phyloP scores from a whole-genome alignment of 2,113 vertebrate genomes.

The Nanorana parkeri region DNA sequence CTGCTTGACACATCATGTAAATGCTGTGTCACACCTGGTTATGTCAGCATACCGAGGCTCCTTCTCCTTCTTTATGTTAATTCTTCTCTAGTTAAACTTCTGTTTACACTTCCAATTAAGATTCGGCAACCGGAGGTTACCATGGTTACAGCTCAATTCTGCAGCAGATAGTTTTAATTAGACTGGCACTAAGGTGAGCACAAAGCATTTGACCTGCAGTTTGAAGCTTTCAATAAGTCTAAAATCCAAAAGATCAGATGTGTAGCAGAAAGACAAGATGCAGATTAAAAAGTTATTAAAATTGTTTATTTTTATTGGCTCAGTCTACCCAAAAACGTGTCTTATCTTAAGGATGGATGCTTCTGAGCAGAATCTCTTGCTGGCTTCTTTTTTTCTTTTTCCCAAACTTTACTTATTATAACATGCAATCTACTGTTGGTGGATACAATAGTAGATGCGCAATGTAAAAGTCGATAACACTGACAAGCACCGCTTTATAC shows the following conservation, averaged over 20 bases:
- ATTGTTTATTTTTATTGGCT: too few relatives aligned
- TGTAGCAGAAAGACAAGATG: too few relatives aligned
- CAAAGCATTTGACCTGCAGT: constrained; percentile 55
- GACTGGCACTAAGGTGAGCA: constrained; percentile 40
- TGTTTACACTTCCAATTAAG: constrained; percentile 57
- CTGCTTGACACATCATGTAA: constrained; percentile 52
- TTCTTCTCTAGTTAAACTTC: constrained; percentile 54
- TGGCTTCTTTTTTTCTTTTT: too few relatives aligned
- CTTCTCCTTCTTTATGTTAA: constrained; percentile 49
- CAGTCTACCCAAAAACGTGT: too few relatives aligned
- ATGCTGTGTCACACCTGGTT: constrained; percentile 57
- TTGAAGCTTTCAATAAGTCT: background rate
- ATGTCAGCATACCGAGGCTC: constrained; percentile 45
- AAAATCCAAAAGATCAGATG: background rate
- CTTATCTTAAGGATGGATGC: too few relatives aligned
- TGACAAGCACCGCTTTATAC: too few relatives aligned
- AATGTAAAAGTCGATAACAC: too few relatives aligned
- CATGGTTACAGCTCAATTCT: constrained; percentile 53
- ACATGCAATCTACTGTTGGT: too few relatives aligned
- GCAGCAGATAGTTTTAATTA: constrained; percentile 55
- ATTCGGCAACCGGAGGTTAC: constrained; percentile 52
- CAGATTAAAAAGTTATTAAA: too few relatives aligned
- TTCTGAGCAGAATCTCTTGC: too few relatives aligned
- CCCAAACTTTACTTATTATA: too few relatives aligned
- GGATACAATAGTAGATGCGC: too few relatives aligned